Conservation (phyloP, 1,140 invertebrate species). For the Cyrtorhinus lividipennis region DNA sequence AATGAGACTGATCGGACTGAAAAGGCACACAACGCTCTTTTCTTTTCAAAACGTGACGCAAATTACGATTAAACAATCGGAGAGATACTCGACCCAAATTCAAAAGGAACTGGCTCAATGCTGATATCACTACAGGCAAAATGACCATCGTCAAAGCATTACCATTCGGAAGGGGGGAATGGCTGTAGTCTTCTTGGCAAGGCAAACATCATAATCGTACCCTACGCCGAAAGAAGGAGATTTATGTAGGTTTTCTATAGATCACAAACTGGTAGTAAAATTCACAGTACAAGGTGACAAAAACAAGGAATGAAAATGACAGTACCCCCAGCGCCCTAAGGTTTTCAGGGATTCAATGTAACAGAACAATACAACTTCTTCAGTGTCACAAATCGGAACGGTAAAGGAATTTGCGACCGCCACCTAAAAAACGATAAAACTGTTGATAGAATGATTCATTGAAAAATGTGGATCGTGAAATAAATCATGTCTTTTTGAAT, state of each 20-base stretch:
- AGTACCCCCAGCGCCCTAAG: background rate
- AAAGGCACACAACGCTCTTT: too few species aligned
- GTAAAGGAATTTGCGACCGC: slow-evolving; percentile 1
- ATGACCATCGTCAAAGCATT: background rate
- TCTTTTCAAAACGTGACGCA: too few species aligned
- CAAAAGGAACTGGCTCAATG: too few species aligned
- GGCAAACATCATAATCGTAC: slow-evolving; percentile 8
- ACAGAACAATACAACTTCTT: background rate
- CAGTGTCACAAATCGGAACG: slow-evolving; percentile 1
- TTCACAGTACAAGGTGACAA: background rate
- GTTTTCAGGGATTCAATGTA: too few species aligned
- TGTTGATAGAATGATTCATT: background rate
- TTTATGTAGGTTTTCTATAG: slow-evolving; percentile 3
- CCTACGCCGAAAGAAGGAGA: background rate
- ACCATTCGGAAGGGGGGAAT: background rate
- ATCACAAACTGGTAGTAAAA: background rate
- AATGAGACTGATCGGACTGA: too few species aligned
- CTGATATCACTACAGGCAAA: background rate
- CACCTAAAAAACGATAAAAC: background rate
- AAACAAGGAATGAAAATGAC: background rate
- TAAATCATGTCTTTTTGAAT: too few species aligned
- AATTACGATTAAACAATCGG: too few species aligned
- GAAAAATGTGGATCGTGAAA: background rate
- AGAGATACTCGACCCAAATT: too few species aligned
- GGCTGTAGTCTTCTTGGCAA: slow-evolving; percentile 6